These are phyloP conservation scores for Phalanger gymnotis DNA, from an alignment of 2,797 vertebrate species.

Conservation along the genomic window DNA sequence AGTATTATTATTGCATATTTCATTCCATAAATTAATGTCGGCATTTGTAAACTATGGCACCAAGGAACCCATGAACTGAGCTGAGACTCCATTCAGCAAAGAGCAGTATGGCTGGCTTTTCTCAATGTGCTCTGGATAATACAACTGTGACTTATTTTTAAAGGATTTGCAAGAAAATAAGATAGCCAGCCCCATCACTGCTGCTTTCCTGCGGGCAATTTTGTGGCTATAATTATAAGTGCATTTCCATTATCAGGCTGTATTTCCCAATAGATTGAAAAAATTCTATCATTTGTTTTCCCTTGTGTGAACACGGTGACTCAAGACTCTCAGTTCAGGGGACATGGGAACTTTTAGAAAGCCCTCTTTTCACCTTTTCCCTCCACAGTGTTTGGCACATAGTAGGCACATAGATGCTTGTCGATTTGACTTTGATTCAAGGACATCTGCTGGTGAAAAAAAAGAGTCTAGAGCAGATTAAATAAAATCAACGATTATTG, in stretches of 20 bases:
- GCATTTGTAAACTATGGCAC: background rate
- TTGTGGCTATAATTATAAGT: slow-evolving; percentile 69
- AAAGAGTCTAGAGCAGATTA: slow-evolving; percentile 33
- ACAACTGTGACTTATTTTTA: slow-evolving; percentile 50
- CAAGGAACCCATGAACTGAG: background rate
- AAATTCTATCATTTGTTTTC: slow-evolving; percentile 62
- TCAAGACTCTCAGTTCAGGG: slow-evolving; percentile 53
- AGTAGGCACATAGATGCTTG: background rate
- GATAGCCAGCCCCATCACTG: slow-evolving; percentile 38
- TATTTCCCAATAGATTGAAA: slow-evolving; percentile 63
- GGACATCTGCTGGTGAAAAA: slow-evolving; percentile 8
- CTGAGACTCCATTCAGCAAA: slow-evolving; percentile 14
- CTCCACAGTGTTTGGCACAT: background rate
- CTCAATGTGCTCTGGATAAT: slow-evolving; percentile 17
- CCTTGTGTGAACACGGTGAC: slow-evolving; percentile 40
- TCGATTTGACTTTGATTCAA: slow-evolving; percentile 42
- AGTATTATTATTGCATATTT: slow-evolving; percentile 5
- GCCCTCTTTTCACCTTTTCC: slow-evolving; percentile 9
- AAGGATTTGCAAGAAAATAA: slow-evolving; percentile 58
- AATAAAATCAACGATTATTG: slow-evolving; percentile 33
- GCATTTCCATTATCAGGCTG: slow-evolving; percentile 70
- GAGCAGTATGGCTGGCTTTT: background rate
- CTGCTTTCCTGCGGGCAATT: slow-evolving; percentile 70
- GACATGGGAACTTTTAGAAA: slow-evolving; percentile 24
- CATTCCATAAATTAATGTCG: slow-evolving; percentile 3